Percentiles rank a stretch among this genome's conserved stretches.
phyloP scores from a whole-genome alignment of 2,797 vertebrate genomes.

The Myoxocephalus aenaeus region DNA sequence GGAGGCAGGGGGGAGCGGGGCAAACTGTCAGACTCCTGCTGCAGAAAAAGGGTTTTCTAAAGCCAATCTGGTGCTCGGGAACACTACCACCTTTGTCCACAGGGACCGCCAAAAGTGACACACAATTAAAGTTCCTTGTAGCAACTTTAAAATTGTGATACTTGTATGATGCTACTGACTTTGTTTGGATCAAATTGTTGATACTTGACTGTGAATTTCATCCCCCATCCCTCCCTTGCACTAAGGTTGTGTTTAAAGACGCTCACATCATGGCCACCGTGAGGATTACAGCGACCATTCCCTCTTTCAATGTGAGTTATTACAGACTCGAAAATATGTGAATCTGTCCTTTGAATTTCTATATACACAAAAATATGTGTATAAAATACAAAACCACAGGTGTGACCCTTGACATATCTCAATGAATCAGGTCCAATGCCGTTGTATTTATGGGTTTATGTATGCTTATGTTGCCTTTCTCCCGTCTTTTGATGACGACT shows the following conservation, averaged over 20 bases:
- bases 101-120: background rate
- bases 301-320: background rate
- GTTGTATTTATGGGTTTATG: background rate
- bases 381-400: no score
- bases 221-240: background rate
- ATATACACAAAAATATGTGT: no score
- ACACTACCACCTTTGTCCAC: background rate
- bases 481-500: background rate
- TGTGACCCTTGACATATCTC: background rate
- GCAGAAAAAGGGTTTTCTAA: background rate
- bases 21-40: background rate
- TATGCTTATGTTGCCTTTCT: background rate
- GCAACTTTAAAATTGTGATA: background rate
- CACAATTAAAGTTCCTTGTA: background rate
- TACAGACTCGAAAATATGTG: background rate
- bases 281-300: background rate
- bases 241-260: no score
- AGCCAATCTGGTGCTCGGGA: background rate
- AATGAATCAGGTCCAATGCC: background rate
- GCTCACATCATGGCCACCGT: background rate
- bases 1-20: background rate
- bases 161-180: background rate
- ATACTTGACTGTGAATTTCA: background rate
- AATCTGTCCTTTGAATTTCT: background rate
- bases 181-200: background rate